Evolutionary conservation across 1,140 invertebrate species (phyloP), one percentile per base, ranked within the genome.

Genomic region (Plutomurus gul): DNA sequence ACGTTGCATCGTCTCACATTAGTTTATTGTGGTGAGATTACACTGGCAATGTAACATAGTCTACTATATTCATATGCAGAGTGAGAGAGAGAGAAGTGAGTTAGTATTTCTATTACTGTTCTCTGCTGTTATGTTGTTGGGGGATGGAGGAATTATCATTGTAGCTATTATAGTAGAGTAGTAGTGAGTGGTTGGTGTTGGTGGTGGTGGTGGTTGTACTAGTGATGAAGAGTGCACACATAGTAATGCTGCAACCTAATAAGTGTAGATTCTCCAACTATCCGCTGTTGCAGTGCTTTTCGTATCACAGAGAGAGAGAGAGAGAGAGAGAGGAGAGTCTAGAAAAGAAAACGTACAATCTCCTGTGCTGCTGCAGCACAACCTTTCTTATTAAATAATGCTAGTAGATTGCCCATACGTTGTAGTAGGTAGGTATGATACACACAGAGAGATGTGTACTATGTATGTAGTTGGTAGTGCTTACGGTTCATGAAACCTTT

Each of bases 401-500:
- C 16, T n/a, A n/a, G 6, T 27, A 36, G 27, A 65, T 65, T 33
- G 39, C 13, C 47, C 36, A n/a, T 65, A 8, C n/a, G 39, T 43
- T 43, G 39, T 43, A 3, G 2, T 4, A 43, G 39, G n/a, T n/a
- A n/a, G n/a, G n/a, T n/a, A n/a, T n/a, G n/a, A n/a, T n/a, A n/a
- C n/a, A n/a, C n/a, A n/a, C n/a, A n/a, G n/a, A n/a, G n/a, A n/a
- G n/a, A n/a, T 43, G 39, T 43, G 39, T 43, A 13, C 39, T 43
- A 2, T 43, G 2, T 43, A 43, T 10, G 39, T 8, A 43, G n/a
- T n/a, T n/a, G n/a, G n/a, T n/a, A 13, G 25, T 65, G 36, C 56
- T 65, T 65, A 65, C 56, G 56, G 56, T 65, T 65, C 56, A 65
- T 65, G 56, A 65, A 65, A 65, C 56, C 56, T 65, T 65, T 30